Percentiles rank a stretch among this genome's conserved stretches.
These are phyloP conservation scores for Jacana jacana DNA, from an alignment of 2,113 vertebrate species.

Conservation along the genomic window DNA sequence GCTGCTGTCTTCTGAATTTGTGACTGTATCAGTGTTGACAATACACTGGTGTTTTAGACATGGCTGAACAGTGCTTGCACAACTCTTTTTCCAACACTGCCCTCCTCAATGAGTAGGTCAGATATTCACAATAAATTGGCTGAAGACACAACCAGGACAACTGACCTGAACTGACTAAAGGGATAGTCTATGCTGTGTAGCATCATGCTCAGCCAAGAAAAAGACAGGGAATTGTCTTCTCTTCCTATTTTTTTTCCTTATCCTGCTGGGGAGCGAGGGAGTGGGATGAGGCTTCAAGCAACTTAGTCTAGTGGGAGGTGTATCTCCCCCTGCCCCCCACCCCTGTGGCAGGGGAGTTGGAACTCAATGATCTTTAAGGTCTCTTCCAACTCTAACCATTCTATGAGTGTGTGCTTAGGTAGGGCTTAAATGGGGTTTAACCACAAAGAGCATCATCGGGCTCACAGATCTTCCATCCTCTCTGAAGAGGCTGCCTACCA, in stretches of 20 bases:
- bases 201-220: background rate
- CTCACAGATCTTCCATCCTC: background rate
- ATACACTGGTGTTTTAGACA: background rate
- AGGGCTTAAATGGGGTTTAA: background rate
- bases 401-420: background rate
- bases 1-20: background rate
- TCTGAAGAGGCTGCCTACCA: background rate
- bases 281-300: too few species aligned
- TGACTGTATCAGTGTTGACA: background rate
- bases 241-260: background rate
- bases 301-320: too few species aligned
- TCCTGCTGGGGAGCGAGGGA: background rate
- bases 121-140: background rate
- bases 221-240: background rate
- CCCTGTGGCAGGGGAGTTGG: too few species aligned
- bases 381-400: too few species aligned
- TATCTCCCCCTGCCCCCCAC: too few species aligned
- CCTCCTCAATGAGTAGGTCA: background rate
- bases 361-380: too few species aligned
- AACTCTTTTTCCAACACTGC: background rate
- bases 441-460: accelerated
- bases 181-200: accelerated
- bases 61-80: background rate
- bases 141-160: background rate
- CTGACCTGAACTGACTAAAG: background rate